Conservation (phyloP, 2,888 invertebrate species). For the Gonocerus acuteangulatus region DNA sequence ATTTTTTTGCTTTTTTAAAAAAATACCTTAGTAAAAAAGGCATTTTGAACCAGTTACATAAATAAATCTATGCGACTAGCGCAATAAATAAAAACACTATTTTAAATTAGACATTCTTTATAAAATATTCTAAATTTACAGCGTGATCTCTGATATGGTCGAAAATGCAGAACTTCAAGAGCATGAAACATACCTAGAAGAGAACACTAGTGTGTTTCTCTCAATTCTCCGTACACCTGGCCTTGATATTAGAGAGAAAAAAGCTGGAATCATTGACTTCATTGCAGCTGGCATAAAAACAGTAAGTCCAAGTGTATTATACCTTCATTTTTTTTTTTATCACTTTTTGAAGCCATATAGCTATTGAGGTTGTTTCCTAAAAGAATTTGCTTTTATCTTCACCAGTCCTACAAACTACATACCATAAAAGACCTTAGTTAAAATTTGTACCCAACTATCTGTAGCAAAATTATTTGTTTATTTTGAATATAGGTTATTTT, state of each 20-base stretch:
- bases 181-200: constrained; percentile 53
- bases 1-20: too few relatives aligned
- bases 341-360: background rate
- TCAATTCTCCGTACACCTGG: constrained; percentile 64
- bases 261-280: constrained; percentile 77
- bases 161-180: constrained; percentile 56
- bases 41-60: too few relatives aligned
- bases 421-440: background rate
- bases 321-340: background rate
- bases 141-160: constrained; percentile 70
- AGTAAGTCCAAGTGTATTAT: constrained; percentile 50
- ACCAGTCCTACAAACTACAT: background rate
- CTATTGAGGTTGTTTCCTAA: background rate
- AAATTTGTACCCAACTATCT: too few relatives aligned
- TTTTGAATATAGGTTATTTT: too few relatives aligned
- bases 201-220: constrained; percentile 63
- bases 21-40: too few relatives aligned
- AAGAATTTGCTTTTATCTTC: background rate
- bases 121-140: too few relatives aligned
- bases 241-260: constrained; percentile 71
- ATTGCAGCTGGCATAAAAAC: constrained; percentile 82
- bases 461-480: too few relatives aligned
- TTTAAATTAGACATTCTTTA: too few relatives aligned
- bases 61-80: too few relatives aligned
- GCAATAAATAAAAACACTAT: too few relatives aligned